A percentile compares a stretch with the other conserved stretches of the same genome.
These are phyloP conservation scores for Galemys pyrenaicus DNA, from an alignment of 2,113 vertebrate genomes.

Conservation along the genomic window DNA sequence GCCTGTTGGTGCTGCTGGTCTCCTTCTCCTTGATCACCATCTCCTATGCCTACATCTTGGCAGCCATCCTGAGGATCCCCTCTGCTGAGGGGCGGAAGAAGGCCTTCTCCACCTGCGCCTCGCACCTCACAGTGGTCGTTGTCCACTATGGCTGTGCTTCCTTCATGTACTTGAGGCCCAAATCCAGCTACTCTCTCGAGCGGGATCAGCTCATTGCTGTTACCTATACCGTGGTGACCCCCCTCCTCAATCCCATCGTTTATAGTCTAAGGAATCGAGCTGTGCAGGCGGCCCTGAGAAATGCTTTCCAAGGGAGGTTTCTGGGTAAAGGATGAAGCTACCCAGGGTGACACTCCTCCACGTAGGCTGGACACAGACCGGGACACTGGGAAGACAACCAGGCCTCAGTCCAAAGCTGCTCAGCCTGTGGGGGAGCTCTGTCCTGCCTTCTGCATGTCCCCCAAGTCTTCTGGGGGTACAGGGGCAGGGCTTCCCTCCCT, in stretches of 20 bases:
- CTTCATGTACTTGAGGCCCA: slow-evolving; percentile 75
- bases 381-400: neutral
- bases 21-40: slow-evolving; percentile 56
- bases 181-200: slow-evolving; percentile 66
- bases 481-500: neutral
- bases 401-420: neutral
- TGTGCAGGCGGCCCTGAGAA: slow-evolving; percentile 66
- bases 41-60: slow-evolving; percentile 67
- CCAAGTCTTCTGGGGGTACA: accelerated
- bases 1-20: slow-evolving; percentile 56
- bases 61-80: slow-evolving; percentile 57
- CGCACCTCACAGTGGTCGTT: slow-evolving; percentile 67
- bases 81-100: slow-evolving; percentile 54
- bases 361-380: neutral
- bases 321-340: slow-evolving; percentile 44
- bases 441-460: neutral
- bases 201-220: slow-evolving; percentile 72
- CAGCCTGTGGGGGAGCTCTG: neutral
- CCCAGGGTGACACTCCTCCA: neutral
- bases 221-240: slow-evolving; percentile 70
- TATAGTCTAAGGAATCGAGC: slow-evolving; percentile 76
- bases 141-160: slow-evolving; percentile 73
- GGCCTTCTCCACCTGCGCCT: slow-evolving; percentile 76
- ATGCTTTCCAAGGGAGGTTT: slow-evolving; percentile 36
- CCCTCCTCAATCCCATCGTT: slow-evolving; percentile 74